Conservation (phyloP, 2,797 vertebrate species). For the Potorous gilbertii region DNA sequence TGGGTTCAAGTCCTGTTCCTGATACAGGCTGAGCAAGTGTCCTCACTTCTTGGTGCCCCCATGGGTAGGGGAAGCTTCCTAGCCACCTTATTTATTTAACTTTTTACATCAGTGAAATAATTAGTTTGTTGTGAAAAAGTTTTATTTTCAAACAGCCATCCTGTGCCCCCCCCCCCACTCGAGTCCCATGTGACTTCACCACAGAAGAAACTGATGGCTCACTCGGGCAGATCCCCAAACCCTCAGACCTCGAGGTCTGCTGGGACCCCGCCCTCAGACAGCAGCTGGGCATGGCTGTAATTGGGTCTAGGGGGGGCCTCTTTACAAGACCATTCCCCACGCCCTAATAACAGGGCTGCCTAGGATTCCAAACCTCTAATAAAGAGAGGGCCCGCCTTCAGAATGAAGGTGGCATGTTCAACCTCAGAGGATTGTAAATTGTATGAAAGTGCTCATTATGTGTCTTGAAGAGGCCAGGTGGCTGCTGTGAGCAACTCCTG, state of each 20-base stretch:
- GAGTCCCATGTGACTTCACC: background rate
- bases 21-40: too few relatives aligned
- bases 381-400: background rate
- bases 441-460: constrained; percentile 21
- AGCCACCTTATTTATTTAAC: background rate
- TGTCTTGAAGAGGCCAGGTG: background rate
- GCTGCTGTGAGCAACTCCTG: background rate
- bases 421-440: constrained; percentile 23
- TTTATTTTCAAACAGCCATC: background rate
- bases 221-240: too few relatives aligned
- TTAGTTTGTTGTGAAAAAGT: background rate
- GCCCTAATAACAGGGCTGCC: background rate
- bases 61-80: too few relatives aligned
- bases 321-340: background rate
- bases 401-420: background rate
- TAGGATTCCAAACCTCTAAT: background rate
- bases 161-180: background rate
- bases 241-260: background rate
- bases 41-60: too few relatives aligned
- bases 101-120: background rate
- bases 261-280: background rate
- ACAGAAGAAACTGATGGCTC: background rate
- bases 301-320: background rate
- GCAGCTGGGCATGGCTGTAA: background rate
- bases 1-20: too few relatives aligned